Evolutionary conservation across 1,140 invertebrate genomes (phyloP).

Genomic region (Helicoverpa armigera): DNA sequence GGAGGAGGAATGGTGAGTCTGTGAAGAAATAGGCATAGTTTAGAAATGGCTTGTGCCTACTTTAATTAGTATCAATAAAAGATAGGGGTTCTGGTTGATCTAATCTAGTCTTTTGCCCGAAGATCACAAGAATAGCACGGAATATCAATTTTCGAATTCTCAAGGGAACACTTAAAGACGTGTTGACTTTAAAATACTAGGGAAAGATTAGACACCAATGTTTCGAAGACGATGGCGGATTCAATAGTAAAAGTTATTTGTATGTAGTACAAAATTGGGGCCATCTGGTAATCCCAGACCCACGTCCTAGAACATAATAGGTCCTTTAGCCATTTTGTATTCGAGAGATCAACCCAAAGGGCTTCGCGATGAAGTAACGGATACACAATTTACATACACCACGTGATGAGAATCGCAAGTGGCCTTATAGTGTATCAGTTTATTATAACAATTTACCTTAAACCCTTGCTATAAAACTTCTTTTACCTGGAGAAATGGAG

Average conservation of each 20-base stretch:
- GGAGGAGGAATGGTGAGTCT: conserved; percentile 92
- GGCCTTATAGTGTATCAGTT: not conserved
- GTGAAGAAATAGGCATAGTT: conserved; percentile 7
- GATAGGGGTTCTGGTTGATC: too few relatives aligned
- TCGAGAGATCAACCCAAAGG: not conserved
- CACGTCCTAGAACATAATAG: conserved; percentile 7
- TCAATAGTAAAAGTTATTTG: not conserved
- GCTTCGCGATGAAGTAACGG: conserved; percentile 34
- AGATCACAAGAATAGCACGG: too few relatives aligned
- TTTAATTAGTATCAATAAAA: too few relatives aligned
- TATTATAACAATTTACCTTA: conserved; percentile 9
- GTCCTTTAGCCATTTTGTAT: conserved; percentile 2
- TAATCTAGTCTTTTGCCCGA: too few relatives aligned
- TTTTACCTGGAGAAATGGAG: not conserved
- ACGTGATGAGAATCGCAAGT: conserved; percentile 4
- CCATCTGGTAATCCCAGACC: not conserved
- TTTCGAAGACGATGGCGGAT: too few relatives aligned
- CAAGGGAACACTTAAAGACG: too few relatives aligned
- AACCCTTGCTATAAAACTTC: not conserved
- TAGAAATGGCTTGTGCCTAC: too few relatives aligned
- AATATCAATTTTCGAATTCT: too few relatives aligned
- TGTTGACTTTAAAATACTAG: too few relatives aligned
- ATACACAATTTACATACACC: conserved; percentile 10
- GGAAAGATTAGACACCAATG: too few relatives aligned
- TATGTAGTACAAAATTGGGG: not conserved